phyloP scores from a whole-genome alignment of 2,888 invertebrate species.

The Drosophila engyochracea region DNA sequence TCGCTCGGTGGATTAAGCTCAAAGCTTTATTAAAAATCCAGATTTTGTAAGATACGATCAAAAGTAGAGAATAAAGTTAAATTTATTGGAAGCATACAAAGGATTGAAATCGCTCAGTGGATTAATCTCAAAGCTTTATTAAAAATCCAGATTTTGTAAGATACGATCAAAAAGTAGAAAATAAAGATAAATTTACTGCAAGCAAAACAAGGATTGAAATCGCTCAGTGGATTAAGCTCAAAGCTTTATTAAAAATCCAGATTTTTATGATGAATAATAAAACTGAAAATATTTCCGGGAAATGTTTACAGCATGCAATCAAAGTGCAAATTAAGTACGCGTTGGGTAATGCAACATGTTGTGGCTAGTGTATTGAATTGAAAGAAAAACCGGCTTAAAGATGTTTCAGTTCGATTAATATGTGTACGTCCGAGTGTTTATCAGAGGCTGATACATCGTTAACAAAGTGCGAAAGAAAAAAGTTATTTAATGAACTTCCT shows the following conservation, averaged over 20 bases:
- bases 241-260: neutral
- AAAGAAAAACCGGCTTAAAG: slow-evolving; percentile 20
- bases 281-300: neutral
- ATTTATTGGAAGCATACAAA: neutral
- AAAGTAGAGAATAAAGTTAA: neutral
- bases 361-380: slow-evolving; percentile 6
- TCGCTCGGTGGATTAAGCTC: no score
- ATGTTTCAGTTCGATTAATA: slow-evolving; percentile 11
- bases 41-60: neutral
- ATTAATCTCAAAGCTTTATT: neutral
- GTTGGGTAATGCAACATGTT: neutral
- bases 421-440: slow-evolving; percentile 31
- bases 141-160: neutral
- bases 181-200: neutral
- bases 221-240: no score
- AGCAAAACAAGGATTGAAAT: neutral
- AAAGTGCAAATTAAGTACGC: neutral
- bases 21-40: neutral
- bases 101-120: no score
- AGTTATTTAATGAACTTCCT: slow-evolving; percentile 76
- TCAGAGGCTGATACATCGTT: slow-evolving; percentile 45
- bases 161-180: no score
- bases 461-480: slow-evolving; percentile 34
- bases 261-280: neutral
- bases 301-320: neutral